Evolutionary conservation across 2,113 vertebrate genomes (phyloP).

Genomic region (Colistium nudipinnis): DNA sequence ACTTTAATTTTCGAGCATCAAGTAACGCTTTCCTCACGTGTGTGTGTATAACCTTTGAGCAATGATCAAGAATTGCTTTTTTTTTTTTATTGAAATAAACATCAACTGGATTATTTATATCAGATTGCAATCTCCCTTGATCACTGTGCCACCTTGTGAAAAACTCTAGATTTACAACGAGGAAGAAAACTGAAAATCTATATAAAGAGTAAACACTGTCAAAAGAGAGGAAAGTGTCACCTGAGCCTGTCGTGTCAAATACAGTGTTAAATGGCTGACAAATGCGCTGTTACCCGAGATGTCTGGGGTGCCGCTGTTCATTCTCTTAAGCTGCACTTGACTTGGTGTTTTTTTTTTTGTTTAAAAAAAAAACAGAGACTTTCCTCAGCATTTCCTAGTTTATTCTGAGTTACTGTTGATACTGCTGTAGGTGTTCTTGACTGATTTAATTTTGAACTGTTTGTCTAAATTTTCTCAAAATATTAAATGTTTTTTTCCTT

Average conservation of each 20-base stretch:
- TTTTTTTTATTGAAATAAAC: neutral
- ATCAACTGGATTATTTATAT: neutral
- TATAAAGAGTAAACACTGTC: neutral
- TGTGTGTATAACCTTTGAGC: no score
- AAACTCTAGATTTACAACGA: neutral
- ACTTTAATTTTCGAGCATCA: no score
- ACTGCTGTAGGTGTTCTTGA: neutral
- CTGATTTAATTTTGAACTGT: neutral
- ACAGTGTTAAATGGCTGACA: conserved; percentile 47
- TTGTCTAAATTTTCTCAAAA: neutral
- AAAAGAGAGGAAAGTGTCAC: conserved; percentile 41
- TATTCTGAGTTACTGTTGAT: conserved; percentile 1
- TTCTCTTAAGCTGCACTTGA: conserved; percentile 8
- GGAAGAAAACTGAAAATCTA: neutral
- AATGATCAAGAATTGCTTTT: neutral
- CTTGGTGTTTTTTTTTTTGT: conserved; percentile 6
- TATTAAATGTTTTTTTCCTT: neutral
- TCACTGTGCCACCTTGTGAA: neutral
- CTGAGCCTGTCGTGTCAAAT: conserved; percentile 48
- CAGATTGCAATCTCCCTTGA: neutral
- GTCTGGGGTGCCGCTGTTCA: conserved; percentile 3
- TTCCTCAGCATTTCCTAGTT: conserved; percentile 1
- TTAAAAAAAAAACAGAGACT: conserved; percentile 8
- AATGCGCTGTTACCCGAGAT: conserved; percentile 60
- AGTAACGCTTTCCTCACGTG: no score